phyloP scores from a whole-genome alignment of 2,113 vertebrate genomes.

The Mesembrinibis cayennensis region DNA sequence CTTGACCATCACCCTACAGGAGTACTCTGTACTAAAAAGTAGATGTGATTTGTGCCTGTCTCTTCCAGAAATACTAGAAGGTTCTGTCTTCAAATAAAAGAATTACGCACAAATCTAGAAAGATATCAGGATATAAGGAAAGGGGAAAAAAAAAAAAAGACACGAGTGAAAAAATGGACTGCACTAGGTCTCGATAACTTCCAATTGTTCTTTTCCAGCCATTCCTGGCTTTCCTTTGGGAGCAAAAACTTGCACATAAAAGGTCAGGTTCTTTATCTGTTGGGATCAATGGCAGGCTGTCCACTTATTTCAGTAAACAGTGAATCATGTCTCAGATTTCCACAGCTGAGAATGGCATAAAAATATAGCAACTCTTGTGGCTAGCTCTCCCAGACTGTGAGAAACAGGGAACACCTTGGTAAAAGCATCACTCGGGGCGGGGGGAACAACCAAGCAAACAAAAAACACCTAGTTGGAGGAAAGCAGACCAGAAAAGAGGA shows the following conservation, averaged over 20 bases:
- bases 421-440: not conserved
- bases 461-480: not conserved
- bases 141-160: not conserved
- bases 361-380: not conserved
- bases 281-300: not conserved
- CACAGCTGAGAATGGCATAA: not conserved
- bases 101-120: not conserved
- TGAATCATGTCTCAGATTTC: not conserved
- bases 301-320: not conserved
- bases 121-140: not conserved
- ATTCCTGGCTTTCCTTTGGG: not conserved
- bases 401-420: not conserved
- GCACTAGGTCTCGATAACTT: not conserved
- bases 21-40: not conserved
- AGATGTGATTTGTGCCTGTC: not conserved
- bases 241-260: not conserved
- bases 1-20: fast-evolving
- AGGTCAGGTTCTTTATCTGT: not conserved
- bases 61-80: not conserved
- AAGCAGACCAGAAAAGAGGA: not conserved
- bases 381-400: not conserved
- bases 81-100: not conserved
- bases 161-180: fast-evolving
- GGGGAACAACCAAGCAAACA: no score
- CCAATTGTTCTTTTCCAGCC: not conserved